phyloP scores from a whole-genome alignment of 2,888 invertebrate genomes.

The Crocallis elinguaria region DNA sequence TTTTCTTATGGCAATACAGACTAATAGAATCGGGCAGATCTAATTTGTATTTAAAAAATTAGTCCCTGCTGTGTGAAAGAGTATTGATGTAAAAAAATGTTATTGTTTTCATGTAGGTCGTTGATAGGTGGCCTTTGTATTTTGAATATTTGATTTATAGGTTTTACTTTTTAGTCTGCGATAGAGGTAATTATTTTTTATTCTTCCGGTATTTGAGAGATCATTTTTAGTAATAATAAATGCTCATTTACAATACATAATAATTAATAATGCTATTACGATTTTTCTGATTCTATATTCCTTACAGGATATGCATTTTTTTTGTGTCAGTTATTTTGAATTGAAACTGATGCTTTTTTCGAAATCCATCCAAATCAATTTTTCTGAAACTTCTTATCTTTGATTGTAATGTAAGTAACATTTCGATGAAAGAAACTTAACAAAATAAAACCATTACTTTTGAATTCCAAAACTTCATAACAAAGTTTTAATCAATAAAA shows the following conservation, averaged over 20 bases:
- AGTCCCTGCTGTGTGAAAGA: slow-evolving; percentile 31
- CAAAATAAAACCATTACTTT: slow-evolving; percentile 13
- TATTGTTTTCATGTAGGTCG: slow-evolving; percentile 51
- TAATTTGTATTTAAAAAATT: neutral
- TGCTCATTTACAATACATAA: no score
- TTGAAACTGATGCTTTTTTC: no score
- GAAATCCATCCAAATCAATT: no score
- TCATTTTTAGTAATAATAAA: no score
- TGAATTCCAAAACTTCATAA: slow-evolving; percentile 28
- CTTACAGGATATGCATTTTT: no score
- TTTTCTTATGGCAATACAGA: neutral
- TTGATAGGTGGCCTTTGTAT: slow-evolving; percentile 56
- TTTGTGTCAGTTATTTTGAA: no score
- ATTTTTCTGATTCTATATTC: no score
- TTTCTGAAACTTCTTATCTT: no score
- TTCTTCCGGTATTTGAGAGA: slow-evolving; percentile 51
- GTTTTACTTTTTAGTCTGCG: slow-evolving; percentile 37
- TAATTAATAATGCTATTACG: no score
- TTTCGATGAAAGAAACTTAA: slow-evolving; percentile 3
- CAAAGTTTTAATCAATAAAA: slow-evolving; percentile 40
- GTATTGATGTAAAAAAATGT: slow-evolving; percentile 33
- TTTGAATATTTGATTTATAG: slow-evolving; percentile 56
- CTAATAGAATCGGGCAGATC: no score
- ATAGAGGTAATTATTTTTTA: slow-evolving; percentile 25
- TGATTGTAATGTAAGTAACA: no score